Conservation (phyloP, 2,797 vertebrate genomes). For the Pseudopleuronectes americanus region DNA sequence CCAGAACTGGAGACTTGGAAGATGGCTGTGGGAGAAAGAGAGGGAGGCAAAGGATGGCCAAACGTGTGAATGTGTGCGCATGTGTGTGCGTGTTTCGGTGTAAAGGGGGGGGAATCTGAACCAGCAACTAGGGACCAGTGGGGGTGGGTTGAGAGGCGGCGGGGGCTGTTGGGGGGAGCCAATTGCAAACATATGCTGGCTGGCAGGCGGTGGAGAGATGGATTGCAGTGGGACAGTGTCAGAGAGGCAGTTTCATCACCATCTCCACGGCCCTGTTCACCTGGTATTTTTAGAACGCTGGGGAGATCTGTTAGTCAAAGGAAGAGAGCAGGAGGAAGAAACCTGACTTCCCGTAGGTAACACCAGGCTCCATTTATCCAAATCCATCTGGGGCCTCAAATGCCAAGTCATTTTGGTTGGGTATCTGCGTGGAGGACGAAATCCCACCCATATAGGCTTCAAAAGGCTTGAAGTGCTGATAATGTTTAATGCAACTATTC, state of each 20-base stretch:
- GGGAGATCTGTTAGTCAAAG: slow-evolving; percentile 98
- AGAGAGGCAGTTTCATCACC: slow-evolving; percentile 98
- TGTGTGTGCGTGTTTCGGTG: slow-evolving; percentile 10
- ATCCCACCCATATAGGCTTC: slow-evolving; percentile 18
- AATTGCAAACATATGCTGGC: slow-evolving; percentile 99
- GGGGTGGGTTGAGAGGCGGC: slow-evolving; percentile 76
- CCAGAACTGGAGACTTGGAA: slow-evolving; percentile 92
- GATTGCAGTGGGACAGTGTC: slow-evolving; percentile 97
- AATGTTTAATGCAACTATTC: slow-evolving; percentile 2
- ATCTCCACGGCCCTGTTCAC: slow-evolving; percentile 96
- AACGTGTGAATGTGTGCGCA: slow-evolving; percentile 12
- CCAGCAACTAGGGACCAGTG: slow-evolving; percentile 91
- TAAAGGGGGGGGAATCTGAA: slow-evolving; percentile 51
- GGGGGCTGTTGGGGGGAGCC: slow-evolving; percentile 88
- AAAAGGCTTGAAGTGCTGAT: slow-evolving; percentile 14
- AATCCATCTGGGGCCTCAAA: slow-evolving; percentile 57
- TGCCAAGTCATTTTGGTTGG: slow-evolving; percentile 55
- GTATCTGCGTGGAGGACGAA: slow-evolving; percentile 24
- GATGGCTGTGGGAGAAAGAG: slow-evolving; percentile 91
- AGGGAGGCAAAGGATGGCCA: slow-evolving; percentile 40
- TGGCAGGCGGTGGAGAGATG: slow-evolving; percentile 97
- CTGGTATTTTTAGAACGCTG: slow-evolving; percentile 99
- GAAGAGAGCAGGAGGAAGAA: slow-evolving; percentile 83
- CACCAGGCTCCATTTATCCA: slow-evolving; percentile 79
- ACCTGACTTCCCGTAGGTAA: slow-evolving; percentile 86